Conservation (phyloP, 2,797 vertebrate genomes). For the Channallabes apus region DNA sequence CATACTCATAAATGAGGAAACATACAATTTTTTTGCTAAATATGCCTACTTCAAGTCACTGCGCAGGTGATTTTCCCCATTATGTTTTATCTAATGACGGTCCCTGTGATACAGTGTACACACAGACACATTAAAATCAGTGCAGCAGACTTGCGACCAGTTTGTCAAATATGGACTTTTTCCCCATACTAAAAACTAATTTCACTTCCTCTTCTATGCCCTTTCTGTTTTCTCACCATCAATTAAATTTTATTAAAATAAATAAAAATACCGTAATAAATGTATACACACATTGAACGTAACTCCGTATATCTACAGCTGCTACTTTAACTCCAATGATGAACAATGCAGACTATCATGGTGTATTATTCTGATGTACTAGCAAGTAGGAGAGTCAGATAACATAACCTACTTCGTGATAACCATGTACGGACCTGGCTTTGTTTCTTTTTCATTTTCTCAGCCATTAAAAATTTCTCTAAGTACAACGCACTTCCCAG, state of each 20-base stretch:
- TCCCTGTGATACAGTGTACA: no score
- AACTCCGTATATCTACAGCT: neutral
- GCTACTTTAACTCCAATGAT: neutral
- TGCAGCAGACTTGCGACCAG: neutral
- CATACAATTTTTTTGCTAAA: no score
- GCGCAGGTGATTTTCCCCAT: no score
- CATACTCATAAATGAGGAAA: no score
- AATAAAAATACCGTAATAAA: neutral
- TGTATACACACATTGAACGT: neutral
- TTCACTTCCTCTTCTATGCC: slow-evolving; percentile 33
- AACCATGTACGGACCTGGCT: neutral
- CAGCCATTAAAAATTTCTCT: neutral
- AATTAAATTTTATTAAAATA: neutral
- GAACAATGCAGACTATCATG: neutral
- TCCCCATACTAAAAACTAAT: neutral
- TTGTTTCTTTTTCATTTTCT: neutral
- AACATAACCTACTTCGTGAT: no score
- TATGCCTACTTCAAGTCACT: no score
- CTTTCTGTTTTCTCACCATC: neutral
- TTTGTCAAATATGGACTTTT: neutral
- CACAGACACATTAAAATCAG: neutral
- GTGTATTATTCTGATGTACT: neutral
- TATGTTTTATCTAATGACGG: no score
- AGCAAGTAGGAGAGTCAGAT: no score
- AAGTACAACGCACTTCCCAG: no score